phyloP scores from a whole-genome alignment of 2,797 vertebrate species.

The Cryptoprocta ferox region DNA sequence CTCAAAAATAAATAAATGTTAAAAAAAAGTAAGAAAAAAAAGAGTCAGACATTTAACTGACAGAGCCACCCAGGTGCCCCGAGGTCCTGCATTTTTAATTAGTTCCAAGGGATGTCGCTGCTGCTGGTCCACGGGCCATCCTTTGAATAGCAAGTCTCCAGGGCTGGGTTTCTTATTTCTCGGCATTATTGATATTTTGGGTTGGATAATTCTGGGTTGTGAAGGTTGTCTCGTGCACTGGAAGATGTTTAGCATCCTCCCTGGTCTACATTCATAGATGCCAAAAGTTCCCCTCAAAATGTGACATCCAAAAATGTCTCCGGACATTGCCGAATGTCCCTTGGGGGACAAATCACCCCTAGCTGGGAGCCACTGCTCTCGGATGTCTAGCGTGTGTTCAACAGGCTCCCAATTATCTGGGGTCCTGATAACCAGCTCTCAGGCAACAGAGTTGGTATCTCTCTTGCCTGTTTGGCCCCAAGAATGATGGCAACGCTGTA shows the following conservation, averaged over 20 bases:
- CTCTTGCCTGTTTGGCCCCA: background rate
- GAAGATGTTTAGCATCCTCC: background rate
- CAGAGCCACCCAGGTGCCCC: too few relatives aligned
- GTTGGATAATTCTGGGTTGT: background rate
- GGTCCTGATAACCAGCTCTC: background rate
- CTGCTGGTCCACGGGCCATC: background rate
- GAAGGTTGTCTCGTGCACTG: too few relatives aligned
- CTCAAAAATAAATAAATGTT: too few relatives aligned
- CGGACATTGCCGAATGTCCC: background rate
- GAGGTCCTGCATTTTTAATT: too few relatives aligned
- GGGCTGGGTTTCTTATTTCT: background rate
- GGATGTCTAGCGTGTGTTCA: background rate
- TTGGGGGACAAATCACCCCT: background rate
- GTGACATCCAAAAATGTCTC: background rate
- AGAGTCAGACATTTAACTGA: too few relatives aligned
- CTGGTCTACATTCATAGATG: background rate
- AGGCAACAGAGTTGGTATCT: background rate
- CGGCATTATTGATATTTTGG: accelerated
- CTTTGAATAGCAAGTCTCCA: background rate
- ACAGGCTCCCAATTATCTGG: background rate
- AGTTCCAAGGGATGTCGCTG: background rate
- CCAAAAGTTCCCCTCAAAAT: background rate
- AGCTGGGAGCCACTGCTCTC: background rate
- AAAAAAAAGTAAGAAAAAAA: too few relatives aligned
- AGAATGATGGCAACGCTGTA: background rate